phyloP scores from a whole-genome alignment of 2,888 invertebrate species.

The Ditylenchus weischeri region DNA sequence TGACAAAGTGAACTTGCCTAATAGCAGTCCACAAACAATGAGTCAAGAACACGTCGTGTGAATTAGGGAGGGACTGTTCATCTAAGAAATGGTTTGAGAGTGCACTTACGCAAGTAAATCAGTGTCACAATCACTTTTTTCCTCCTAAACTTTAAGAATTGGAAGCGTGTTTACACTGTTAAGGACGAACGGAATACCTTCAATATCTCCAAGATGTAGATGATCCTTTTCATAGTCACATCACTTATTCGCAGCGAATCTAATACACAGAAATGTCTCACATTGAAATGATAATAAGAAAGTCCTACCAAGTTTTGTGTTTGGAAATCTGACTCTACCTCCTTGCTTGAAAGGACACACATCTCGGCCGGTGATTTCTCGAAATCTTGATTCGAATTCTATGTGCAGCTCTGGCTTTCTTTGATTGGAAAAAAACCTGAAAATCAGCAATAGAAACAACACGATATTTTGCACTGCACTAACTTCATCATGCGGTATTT shows the following conservation, averaged over 20 bases:
- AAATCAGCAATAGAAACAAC: too few relatives aligned
- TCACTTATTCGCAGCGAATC: slow-evolving; percentile 52
- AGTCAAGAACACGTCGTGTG: too few relatives aligned
- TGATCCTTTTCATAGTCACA: slow-evolving; percentile 44
- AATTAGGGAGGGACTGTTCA: too few relatives aligned
- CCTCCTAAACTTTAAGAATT: too few relatives aligned
- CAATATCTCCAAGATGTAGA: slow-evolving; percentile 33
- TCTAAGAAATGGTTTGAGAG: too few relatives aligned
- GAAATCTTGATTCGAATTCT: slow-evolving; percentile 37
- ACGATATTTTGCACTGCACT: slow-evolving; percentile 6
- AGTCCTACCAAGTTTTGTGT: slow-evolving; percentile 46
- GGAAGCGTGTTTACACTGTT: too few relatives aligned
- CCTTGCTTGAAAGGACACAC: slow-evolving; percentile 52
- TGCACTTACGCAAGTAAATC: too few relatives aligned
- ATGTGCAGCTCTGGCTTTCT: slow-evolving; percentile 18
- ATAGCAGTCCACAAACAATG: too few relatives aligned
- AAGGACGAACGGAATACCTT: not conserved
- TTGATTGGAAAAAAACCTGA: slow-evolving; percentile 50
- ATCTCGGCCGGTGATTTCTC: slow-evolving; percentile 31
- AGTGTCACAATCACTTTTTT: too few relatives aligned
- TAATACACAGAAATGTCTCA: too few relatives aligned
- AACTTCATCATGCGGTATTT: slow-evolving; percentile 48
- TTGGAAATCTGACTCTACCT: slow-evolving; percentile 52
- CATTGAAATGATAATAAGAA: slow-evolving; percentile 21
- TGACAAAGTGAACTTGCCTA: too few relatives aligned